Evolutionary conservation across 2,888 invertebrate genomes (phyloP), one percentile per base, ranked within the genome.

Genomic region (Neoscelio sp.): DNA sequence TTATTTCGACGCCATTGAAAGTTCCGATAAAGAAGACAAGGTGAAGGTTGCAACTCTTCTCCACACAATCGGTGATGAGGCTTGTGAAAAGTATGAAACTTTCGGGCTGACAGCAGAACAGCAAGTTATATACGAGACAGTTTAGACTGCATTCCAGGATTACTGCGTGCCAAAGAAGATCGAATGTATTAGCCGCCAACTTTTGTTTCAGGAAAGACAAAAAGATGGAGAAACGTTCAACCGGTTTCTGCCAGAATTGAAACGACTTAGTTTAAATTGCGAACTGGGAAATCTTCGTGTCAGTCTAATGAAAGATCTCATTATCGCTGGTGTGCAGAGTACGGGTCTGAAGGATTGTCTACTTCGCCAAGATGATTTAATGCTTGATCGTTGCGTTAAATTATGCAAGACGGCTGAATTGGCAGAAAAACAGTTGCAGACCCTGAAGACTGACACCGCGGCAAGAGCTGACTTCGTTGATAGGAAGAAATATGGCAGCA

Each of bases 51-150:
- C 81, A 28, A 80, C 83, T 23, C 23, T 23, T 33, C 10, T 84
- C 12, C 82, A 83, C 42, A 67, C 82, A 0, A 80, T 84, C 35
- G 83, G 82, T 7, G 60, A 82, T 5, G 84, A 83, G 28, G 84
- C 82, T 2, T 30, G 79, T 3, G 83, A 84, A 42, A 78, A 81
- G 28, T 83, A 23, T 28, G 81, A 84, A 3, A 84, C 79, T 7
- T 81, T 84, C 23, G 78, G 48, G 4, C 64, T 84, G n/a, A 60
- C 64, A 0, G 78, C 76, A n/a, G 76, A 26, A 35, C 67, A 82
- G 4, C 68, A 67, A 13, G 62, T 71, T 15, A 23, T 73, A 2
- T 83, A 58, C 64, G 33, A 71, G 6, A 62, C 40, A 28, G 82
- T 83, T 3, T 26, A 81, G 4, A 13, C 74, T 50, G 76, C 78